These are phyloP conservation scores for Hydrotaea diabolus DNA, from an alignment of 2,888 invertebrate species.

Conservation along the genomic window DNA sequence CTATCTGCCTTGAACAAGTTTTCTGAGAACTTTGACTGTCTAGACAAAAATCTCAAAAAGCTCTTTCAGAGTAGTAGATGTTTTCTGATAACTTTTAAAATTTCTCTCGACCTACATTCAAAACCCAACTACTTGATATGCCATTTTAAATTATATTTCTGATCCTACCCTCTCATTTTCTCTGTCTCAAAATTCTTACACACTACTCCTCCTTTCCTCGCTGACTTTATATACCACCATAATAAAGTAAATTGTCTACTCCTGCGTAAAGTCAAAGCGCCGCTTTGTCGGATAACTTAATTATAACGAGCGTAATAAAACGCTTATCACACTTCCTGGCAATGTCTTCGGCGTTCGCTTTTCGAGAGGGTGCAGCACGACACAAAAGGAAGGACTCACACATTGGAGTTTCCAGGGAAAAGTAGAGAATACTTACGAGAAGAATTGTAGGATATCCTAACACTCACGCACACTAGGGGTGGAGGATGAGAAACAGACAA, in stretches of 20 bases:
- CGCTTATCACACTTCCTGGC: slow-evolving; percentile 30
- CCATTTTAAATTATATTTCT: too few species aligned
- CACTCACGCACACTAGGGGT: slow-evolving; percentile 4
- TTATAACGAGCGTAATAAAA: slow-evolving; percentile 33
- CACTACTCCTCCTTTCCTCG: neutral
- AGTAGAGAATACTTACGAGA: slow-evolving; percentile 12
- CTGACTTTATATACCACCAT: neutral
- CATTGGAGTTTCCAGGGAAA: neutral
- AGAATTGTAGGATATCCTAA: slow-evolving; percentile 19
- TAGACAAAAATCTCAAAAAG: too few species aligned
- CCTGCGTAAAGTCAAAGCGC: neutral
- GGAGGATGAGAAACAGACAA: slow-evolving; percentile 8
- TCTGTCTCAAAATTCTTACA: neutral
- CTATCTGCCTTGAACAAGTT: neutral
- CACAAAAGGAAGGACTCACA: neutral
- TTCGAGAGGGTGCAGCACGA: neutral
- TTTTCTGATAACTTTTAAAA: too few species aligned
- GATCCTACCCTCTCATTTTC: neutral
- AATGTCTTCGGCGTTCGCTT: neutral
- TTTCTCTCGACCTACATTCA: too few species aligned
- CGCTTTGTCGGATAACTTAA: slow-evolving; percentile 28
- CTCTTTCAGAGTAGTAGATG: too few species aligned
- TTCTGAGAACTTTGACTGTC: neutral
- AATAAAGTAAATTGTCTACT: neutral
- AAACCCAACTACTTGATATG: too few species aligned